A percentile compares a stretch with the other conserved stretches of the same genome.
Evolutionary conservation across 2,113 vertebrate genomes (phyloP).

Genomic region (Himantopus leucocephalus): DNA sequence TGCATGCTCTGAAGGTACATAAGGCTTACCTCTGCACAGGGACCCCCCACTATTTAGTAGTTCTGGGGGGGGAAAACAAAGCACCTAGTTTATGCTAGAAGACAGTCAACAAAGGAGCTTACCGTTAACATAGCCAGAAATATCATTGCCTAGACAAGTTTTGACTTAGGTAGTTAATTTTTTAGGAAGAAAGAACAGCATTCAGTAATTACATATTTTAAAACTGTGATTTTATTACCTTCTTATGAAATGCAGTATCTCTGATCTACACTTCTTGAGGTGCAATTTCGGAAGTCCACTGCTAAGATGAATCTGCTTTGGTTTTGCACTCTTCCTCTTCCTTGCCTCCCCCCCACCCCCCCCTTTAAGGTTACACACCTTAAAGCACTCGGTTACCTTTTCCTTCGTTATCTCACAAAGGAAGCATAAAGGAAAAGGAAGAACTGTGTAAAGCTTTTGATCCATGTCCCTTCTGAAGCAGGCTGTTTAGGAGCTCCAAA

Average conservation of each 20-base stretch:
- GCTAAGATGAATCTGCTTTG: not conserved
- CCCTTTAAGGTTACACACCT: rapidly evolving
- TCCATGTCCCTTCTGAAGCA: not conserved
- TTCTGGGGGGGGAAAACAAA: not conserved
- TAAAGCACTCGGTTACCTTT: not conserved
- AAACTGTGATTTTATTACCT: not conserved
- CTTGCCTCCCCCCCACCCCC: not conserved
- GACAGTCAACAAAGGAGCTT: not conserved
- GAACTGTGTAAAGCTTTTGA: not conserved
- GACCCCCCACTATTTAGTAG: not conserved
- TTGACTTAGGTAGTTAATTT: not conserved
- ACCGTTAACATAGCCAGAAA: not conserved
- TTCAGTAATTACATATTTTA: not conserved
- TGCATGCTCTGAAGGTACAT: not conserved
- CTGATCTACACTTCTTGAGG: rapidly evolving
- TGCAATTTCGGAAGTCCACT: not conserved
- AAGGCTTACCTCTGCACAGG: not conserved
- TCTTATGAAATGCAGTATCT: not conserved
- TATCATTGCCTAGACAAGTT: not conserved
- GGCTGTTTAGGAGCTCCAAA: not conserved
- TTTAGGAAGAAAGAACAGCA: not conserved
- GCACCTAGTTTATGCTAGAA: not conserved
- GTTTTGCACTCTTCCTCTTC: not conserved
- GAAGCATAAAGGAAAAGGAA: not conserved
- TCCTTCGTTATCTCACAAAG: not conserved